phyloP scores from a whole-genome alignment of 1,140 invertebrate genomes.

The Calycopis cecrops region DNA sequence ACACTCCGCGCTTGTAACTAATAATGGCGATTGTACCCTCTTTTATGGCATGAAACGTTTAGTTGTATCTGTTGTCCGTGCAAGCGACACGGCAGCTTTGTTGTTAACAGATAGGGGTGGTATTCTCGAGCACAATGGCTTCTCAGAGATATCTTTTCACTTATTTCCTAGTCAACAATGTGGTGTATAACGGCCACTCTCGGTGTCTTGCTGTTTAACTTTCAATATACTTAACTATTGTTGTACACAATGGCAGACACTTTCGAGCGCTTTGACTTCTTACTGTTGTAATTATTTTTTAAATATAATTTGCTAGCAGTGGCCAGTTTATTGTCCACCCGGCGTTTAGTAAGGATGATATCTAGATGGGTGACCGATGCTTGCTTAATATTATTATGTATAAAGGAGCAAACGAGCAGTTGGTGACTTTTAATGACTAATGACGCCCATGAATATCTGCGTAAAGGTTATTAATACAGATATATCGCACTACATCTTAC shows the following conservation, averaged over 20 bases:
- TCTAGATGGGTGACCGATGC: no score
- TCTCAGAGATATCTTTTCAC: conserved; percentile 50
- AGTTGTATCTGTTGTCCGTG: conserved; percentile 64
- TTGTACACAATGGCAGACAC: not conserved
- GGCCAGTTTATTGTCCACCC: no score
- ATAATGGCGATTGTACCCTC: conserved; percentile 67
- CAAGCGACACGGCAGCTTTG: conserved; percentile 59
- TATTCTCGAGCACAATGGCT: conserved; percentile 59
- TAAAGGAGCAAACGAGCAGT: no score
- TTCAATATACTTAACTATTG: conserved; percentile 34
- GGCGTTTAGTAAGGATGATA: no score
- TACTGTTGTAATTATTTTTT: no score
- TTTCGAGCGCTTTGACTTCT: no score
- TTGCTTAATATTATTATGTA: no score
- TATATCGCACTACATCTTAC: no score
- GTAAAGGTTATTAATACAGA: no score
- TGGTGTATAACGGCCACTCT: conserved; percentile 39
- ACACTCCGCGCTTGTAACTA: conserved; percentile 64
- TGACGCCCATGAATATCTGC: no score
- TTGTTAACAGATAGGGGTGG: conserved; percentile 48
- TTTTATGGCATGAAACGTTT: conserved; percentile 68
- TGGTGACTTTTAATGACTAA: no score
- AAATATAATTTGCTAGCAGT: no score
- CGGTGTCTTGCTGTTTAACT: conserved; percentile 36
- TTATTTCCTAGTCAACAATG: conserved; percentile 51